A percentile compares a stretch with the other conserved stretches of the same genome.
Conservation (phyloP, 2,113 vertebrate species). For the Phyllostomus discolor region DNA sequence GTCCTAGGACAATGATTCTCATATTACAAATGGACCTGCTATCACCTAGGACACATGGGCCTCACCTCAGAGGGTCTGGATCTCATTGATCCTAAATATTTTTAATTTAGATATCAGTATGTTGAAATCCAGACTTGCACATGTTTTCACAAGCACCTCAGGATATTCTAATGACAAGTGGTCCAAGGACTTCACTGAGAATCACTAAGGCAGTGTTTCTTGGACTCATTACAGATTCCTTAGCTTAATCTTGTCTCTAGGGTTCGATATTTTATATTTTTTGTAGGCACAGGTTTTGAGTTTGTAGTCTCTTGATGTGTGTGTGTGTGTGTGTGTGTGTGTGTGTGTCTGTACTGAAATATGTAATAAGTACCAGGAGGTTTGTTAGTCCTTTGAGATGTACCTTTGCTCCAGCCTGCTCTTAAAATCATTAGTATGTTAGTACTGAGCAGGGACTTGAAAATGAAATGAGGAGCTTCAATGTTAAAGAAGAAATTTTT, state of each 20-base stretch:
- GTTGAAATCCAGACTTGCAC: neutral
- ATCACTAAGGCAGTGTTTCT: neutral
- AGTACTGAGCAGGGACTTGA: neutral
- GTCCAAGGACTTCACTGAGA: neutral
- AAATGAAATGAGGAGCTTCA: neutral
- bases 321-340: neutral
- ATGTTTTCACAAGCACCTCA: neutral
- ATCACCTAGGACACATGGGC: neutral
- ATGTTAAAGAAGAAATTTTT: neutral
- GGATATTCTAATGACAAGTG: neutral
- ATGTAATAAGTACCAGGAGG: neutral
- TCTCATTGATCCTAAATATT: neutral
- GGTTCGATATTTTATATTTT: neutral
- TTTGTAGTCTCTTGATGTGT: neutral
- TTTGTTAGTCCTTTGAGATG: neutral
- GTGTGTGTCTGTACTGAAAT: accelerated
- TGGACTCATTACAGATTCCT: neutral
- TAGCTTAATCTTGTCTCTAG: neutral
- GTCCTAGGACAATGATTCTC: neutral
- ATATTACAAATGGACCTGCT: neutral
- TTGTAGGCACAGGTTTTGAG: neutral
- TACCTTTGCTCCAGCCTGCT: neutral
- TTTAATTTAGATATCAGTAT: neutral
- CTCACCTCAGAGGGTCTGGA: neutral
- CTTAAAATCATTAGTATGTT: neutral